Conservation (phyloP, 2,888 invertebrate species). For the Scaptomyza cyrtandrae region DNA sequence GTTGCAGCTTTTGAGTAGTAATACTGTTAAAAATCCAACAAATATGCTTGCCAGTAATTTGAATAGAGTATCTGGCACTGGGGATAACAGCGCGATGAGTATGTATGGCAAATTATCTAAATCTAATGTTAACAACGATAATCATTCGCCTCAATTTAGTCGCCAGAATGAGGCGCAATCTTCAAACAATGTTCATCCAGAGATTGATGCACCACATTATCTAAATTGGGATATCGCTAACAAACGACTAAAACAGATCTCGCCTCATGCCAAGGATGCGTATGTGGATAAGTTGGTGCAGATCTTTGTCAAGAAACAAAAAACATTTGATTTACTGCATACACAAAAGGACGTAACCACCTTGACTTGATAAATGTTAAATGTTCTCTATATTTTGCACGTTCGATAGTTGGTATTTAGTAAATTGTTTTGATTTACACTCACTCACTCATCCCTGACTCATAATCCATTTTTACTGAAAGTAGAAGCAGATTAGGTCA, state of each 20-base stretch:
- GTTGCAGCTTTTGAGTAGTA: conserved; percentile 4
- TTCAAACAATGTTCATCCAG: not conserved
- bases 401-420: conserved; percentile 14
- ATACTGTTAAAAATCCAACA: conserved; percentile 2
- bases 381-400: not conserved
- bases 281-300: conserved; percentile 56
- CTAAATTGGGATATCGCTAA: conserved; percentile 60
- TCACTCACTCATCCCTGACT: conserved; percentile 32
- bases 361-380: not conserved
- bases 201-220: conserved; percentile 50
- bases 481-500: not conserved
- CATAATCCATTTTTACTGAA: conserved; percentile 24
- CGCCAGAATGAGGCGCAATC: conserved; percentile 25
- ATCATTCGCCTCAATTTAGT: conserved; percentile 28
- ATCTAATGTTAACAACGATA: conserved; percentile 32
- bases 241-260: conserved; percentile 31
- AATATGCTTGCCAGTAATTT: too few relatives aligned
- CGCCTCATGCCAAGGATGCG: conserved; percentile 36
- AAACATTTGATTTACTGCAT: conserved; percentile 11
- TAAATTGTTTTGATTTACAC: conserved; percentile 15
- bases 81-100: conserved; percentile 20
- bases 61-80: not conserved
- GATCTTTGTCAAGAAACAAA: conserved; percentile 39
- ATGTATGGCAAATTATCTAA: conserved; percentile 21
- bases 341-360: not conserved